A percentile compares a stretch with the other conserved stretches of the same genome.
phyloP scores from a whole-genome alignment of 2,888 invertebrate genomes.

The Pomacea canaliculata region DNA sequence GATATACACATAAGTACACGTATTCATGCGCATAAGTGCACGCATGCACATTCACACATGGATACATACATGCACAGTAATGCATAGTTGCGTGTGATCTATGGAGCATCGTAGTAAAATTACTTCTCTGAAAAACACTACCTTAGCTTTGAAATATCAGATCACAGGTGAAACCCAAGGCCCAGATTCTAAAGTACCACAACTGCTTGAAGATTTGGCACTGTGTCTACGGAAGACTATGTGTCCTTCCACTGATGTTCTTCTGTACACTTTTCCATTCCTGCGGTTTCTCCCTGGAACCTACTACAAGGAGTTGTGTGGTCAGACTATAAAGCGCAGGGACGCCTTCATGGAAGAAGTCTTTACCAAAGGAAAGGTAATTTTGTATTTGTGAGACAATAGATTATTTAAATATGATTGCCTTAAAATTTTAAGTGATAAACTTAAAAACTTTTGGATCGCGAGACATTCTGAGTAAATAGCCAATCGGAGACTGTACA shows the following conservation, averaged over 20 bases:
- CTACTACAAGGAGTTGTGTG: neutral
- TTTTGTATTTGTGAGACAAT: neutral
- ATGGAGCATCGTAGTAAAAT: too few species aligned
- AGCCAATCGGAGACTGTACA: too few species aligned
- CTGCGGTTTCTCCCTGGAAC: neutral
- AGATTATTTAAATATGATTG: too few species aligned
- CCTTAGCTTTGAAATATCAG: neutral
- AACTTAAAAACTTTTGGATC: too few species aligned
- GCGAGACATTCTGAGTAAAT: too few species aligned
- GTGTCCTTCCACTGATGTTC: neutral
- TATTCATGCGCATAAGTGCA: too few species aligned
- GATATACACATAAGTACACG: too few species aligned
- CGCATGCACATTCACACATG: too few species aligned
- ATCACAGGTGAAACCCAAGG: neutral
- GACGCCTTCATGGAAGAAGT: neutral
- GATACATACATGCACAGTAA: too few species aligned
- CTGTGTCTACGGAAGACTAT: neutral
- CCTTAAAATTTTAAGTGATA: too few species aligned
- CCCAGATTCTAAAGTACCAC: neutral
- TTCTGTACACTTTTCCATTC: neutral
- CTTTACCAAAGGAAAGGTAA: neutral
- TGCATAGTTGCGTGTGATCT: too few species aligned
- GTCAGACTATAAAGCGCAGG: neutral
- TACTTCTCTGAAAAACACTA: too few species aligned
- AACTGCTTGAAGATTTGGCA: neutral